Evolutionary conservation across 2,113 vertebrate genomes (phyloP), one percentile per base, ranked within the genome.

Genomic region (Geothlypis trichas): DNA sequence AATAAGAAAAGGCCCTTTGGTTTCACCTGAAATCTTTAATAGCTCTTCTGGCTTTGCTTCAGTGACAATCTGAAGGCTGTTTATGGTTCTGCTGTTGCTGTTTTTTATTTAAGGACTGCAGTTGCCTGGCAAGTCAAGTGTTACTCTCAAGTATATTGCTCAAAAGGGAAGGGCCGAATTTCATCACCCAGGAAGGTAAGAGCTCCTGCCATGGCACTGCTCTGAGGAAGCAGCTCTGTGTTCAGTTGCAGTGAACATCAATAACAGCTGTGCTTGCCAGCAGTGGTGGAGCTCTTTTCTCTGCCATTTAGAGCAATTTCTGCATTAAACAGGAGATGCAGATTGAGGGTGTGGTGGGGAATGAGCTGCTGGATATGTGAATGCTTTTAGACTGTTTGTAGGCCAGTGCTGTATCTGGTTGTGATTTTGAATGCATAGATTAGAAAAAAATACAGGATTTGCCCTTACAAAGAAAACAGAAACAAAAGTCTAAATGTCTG

Each of bases 181-280:
- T 99, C 85, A 98, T 99, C 49, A 97, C 98, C n/a, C 98, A 96
- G 95, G 99, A 99, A 89, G 99, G 99, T 99, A 98, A 95, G 97
- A 75, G 46, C 87, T 44, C 10, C 41, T 87, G 65, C 65, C 47
- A 33, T 74, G 62, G 82, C 44, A 11, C 46, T 74, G 1, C 72
- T 76, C 52, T 61, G 57, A 91, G 59, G 69, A 59, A 52, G 35
- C 66, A 78, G 85, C 27, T 93, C 39, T 68, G n/a, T 41, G 33
- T 81, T 63, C 30, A 51, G 19, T 39, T 72, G 41, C 72, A 83
- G 55, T 65, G 74, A 73, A 81, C 39, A 47, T 81, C 62, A 92
- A 74, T 95, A 79, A 90, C 68, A 78, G 80, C 61, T 35, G 18
- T 76, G 33, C 75, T 55, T 41, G 55, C 31, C 79, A 84, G 72